These are phyloP conservation scores for Neoitamus cyanurus DNA, from an alignment of 2,888 invertebrate species.

Conservation along the genomic window DNA sequence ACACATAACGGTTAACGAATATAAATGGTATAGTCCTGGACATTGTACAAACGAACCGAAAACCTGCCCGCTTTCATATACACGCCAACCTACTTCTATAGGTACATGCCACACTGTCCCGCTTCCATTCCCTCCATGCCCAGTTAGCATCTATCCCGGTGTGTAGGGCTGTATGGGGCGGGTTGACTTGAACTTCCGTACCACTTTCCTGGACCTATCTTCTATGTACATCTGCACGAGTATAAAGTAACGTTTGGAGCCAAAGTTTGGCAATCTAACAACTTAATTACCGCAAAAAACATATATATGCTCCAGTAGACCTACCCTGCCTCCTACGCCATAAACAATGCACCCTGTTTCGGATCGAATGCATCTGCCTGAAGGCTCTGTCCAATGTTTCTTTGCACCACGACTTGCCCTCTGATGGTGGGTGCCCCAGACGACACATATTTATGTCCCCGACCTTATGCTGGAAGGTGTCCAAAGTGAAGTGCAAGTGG, in stretches of 20 bases:
- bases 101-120: neutral
- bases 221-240: neutral
- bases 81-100: neutral
- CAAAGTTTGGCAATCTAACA: constrained; percentile 50
- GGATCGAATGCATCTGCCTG: constrained; percentile 31
- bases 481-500: constrained; percentile 28
- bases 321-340: neutral
- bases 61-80: constrained; percentile 2
- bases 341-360: neutral
- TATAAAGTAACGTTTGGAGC: neutral
- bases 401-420: neutral
- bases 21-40: constrained; percentile 46
- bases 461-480: constrained; percentile 25
- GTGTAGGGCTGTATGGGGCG: neutral
- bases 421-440: neutral
- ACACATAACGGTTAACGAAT: constrained; percentile 48
- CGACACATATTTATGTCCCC: constrained; percentile 25
- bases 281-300: constrained; percentile 52
- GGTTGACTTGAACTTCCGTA: constrained; percentile 22
- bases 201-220: neutral
- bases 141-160: neutral
- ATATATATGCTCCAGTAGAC: constrained; percentile 32
- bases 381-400: constrained; percentile 15
- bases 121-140: neutral
- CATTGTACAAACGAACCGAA: constrained; percentile 38